Percentiles rank a stretch among this genome's conserved stretches.
phyloP scores from a whole-genome alignment of 1,140 invertebrate species.

The Phymastichus coffea region DNA sequence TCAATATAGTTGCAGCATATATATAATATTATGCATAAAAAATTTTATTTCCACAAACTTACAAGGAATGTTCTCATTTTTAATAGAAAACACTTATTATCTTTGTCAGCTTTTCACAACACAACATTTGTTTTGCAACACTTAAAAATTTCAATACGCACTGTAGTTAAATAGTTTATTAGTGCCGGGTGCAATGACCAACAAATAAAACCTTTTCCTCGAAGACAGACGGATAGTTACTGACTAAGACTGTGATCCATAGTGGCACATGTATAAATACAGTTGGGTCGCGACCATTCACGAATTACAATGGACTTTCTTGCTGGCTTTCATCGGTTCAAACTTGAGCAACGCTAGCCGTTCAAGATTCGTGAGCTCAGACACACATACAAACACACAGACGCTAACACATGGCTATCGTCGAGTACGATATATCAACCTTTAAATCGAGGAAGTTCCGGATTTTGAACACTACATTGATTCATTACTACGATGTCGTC shows the following conservation, averaged over 20 bases:
- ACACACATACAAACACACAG: slow-evolving; percentile 18
- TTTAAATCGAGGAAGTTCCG: not conserved
- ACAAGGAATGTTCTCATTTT: too few species aligned
- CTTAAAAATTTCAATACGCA: too few species aligned
- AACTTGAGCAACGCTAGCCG: slow-evolving; percentile 47
- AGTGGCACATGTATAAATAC: slow-evolving; percentile 57
- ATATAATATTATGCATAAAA: too few species aligned
- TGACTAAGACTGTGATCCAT: slow-evolving; percentile 50
- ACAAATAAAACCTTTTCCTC: slow-evolving; percentile 40
- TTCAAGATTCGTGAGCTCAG: slow-evolving; percentile 49
- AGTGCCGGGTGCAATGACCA: too few species aligned
- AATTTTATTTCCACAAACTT: too few species aligned
- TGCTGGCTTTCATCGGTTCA: slow-evolving; percentile 55
- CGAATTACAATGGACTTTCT: slow-evolving; percentile 60
- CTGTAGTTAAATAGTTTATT: too few species aligned
- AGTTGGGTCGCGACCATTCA: slow-evolving; percentile 53
- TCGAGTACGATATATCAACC: not conserved
- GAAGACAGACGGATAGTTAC: slow-evolving; percentile 42
- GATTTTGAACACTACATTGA: too few species aligned
- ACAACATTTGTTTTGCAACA: too few species aligned
- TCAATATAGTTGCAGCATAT: too few species aligned
- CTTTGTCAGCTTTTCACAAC: too few species aligned
- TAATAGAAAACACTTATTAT: too few species aligned
- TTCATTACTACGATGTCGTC: too few species aligned
- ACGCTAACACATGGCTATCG: not conserved